These are phyloP conservation scores for Uria aalge DNA, from an alignment of 2,113 vertebrate species.

Conservation along the genomic window DNA sequence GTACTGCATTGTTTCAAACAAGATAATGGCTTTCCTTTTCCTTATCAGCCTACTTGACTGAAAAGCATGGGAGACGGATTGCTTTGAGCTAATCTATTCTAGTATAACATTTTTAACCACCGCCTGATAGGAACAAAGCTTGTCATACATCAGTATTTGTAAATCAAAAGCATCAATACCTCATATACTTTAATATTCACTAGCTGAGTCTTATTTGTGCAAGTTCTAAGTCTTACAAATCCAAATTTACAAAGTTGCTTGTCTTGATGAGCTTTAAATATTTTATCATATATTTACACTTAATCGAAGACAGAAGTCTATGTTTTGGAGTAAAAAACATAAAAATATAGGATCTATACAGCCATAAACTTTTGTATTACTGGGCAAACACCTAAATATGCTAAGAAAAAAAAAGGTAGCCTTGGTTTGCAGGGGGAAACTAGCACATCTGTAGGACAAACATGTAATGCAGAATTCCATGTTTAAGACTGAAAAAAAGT, in stretches of 20 bases:
- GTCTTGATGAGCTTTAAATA: not conserved
- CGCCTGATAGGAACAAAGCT: not conserved
- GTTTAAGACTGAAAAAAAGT: not conserved
- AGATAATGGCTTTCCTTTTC: not conserved
- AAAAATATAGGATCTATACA: not conserved
- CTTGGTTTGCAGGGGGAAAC: not conserved
- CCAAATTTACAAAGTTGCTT: not conserved
- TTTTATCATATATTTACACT: not conserved
- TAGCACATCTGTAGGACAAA: not conserved
- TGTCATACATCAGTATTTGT: not conserved
- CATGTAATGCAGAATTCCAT: not conserved
- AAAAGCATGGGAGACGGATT: not conserved
- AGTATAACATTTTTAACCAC: not conserved
- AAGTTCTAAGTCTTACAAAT: not conserved
- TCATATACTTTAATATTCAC: not conserved
- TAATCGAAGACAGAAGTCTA: not conserved
- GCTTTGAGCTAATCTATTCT: not conserved
- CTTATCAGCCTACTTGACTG: not conserved
- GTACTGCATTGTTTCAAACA: conserved; percentile 47
- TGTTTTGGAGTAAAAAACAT: not conserved
- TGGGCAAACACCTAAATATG: not conserved
- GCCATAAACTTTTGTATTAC: not conserved
- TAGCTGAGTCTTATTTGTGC: not conserved
- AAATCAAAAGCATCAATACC: not conserved
- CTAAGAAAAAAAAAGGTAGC: not conserved